Percentiles rank a stretch among this genome's conserved stretches.
Evolutionary conservation across 2,888 invertebrate species (phyloP).

Genomic region (Muschampia plurimacula): DNA sequence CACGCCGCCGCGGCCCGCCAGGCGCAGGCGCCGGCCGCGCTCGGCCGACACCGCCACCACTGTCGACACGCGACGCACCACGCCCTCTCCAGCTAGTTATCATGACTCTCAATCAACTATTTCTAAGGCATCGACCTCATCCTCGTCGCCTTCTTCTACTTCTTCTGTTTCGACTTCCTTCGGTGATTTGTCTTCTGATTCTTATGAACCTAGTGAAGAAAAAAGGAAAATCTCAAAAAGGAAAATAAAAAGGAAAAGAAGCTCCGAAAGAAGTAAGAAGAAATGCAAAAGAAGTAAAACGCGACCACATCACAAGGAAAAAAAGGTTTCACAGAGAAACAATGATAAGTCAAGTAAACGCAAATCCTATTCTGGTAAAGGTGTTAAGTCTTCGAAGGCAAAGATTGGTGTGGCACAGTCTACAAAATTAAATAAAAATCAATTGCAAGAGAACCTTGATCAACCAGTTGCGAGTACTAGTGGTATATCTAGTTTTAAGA

Average conservation of each 20-base stretch:
- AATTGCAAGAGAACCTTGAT: slow-evolving; percentile 31
- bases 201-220: slow-evolving; percentile 43
- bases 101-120: slow-evolving; percentile 37
- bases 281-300: slow-evolving; percentile 51
- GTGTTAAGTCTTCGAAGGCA: slow-evolving; percentile 65
- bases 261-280: slow-evolving; percentile 50
- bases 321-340: slow-evolving; percentile 26
- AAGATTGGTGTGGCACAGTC: slow-evolving; percentile 12
- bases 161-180: slow-evolving; percentile 37
- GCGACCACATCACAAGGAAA: slow-evolving; percentile 52
- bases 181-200: slow-evolving; percentile 36
- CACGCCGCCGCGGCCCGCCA: slow-evolving; percentile 47
- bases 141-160: slow-evolving; percentile 36
- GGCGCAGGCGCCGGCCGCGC: slow-evolving; percentile 43
- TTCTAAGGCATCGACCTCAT: slow-evolving; percentile 32
- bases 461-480: slow-evolving; percentile 50
- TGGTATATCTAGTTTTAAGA: slow-evolving; percentile 42
- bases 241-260: slow-evolving; percentile 52
- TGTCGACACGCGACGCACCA: slow-evolving; percentile 45
- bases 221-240: slow-evolving; percentile 49
- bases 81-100: slow-evolving; percentile 41
- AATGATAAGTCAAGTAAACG: slow-evolving; percentile 55
- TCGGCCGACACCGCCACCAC: slow-evolving; percentile 42
- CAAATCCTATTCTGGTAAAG: slow-evolving; percentile 62
- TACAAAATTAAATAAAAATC: slow-evolving; percentile 31